Evolutionary conservation across 2,888 invertebrate genomes (phyloP).

Genomic region (Andrena haemorrhoa): DNA sequence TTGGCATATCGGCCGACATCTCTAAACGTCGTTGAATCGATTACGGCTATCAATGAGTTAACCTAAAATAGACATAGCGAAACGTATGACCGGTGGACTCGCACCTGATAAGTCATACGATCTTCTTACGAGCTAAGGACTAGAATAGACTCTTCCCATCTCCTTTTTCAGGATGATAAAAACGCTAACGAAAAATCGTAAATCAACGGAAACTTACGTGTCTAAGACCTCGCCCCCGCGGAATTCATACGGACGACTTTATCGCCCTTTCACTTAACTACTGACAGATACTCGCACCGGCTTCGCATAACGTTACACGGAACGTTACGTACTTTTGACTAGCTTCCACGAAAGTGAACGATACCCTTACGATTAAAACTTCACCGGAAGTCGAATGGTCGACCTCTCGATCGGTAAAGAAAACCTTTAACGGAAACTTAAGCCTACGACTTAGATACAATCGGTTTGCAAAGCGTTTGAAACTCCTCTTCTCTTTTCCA

Average conservation of each 20-base stretch:
- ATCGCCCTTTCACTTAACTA: not conserved
- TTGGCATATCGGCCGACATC: conserved; percentile 33
- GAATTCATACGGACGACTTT: conserved; percentile 4
- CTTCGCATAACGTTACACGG: conserved; percentile 12
- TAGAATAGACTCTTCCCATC: conserved; percentile 81
- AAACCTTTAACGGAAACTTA: conserved; percentile 52
- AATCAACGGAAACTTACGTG: conserved; percentile 77
- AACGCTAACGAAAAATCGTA: conserved; percentile 71
- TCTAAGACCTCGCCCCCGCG: conserved; percentile 38
- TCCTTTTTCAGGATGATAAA: conserved; percentile 69
- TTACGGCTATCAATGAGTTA: conserved; percentile 33
- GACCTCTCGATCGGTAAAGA: conserved; percentile 7
- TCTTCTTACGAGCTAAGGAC: conserved; percentile 80
- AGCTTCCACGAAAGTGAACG: not conserved
- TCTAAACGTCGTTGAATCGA: conserved; percentile 29
- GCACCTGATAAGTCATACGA: conserved; percentile 46
- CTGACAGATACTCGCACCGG: conserved; percentile 7
- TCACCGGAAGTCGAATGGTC: not conserved
- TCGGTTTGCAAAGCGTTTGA: conserved; percentile 17
- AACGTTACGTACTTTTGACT: not conserved
- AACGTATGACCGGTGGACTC: conserved; percentile 52
- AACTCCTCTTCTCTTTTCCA: not conserved
- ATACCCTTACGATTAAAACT: not conserved
- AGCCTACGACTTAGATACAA: conserved; percentile 19
- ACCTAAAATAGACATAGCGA: conserved; percentile 57